Conservation (phyloP, 2,797 vertebrate genomes). For the Gadopsis bispinosus region DNA sequence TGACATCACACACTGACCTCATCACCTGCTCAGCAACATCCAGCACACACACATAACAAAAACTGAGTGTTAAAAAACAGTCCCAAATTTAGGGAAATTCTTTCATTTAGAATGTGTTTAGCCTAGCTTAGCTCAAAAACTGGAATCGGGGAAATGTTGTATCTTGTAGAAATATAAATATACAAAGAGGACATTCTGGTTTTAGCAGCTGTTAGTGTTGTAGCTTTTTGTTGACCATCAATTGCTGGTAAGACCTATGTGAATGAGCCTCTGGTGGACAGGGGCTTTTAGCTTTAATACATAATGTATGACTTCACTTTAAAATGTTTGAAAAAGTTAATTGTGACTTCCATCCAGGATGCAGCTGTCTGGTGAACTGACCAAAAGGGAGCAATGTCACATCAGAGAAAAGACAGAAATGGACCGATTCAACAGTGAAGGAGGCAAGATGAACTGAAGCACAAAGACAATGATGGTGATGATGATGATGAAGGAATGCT, state of each 20-base stretch:
- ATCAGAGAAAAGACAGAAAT: not conserved
- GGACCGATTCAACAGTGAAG: not conserved
- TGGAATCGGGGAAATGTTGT: not conserved
- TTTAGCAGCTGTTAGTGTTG: not conserved
- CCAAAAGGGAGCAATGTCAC: not conserved
- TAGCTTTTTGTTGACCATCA: not conserved
- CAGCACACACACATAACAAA: not conserved
- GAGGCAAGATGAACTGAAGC: slow-evolving; percentile 2
- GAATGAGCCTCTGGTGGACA: not conserved
- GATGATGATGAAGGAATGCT: slow-evolving; percentile 25
- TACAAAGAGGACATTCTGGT: not conserved
- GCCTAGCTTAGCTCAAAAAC: slow-evolving; percentile 29
- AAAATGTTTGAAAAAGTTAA: not conserved
- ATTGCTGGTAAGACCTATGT: not conserved
- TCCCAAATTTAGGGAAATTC: not conserved
- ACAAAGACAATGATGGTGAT: slow-evolving; percentile 8
- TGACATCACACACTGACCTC: slow-evolving; percentile 21
- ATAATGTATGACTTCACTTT: not conserved
- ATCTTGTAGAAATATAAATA: not conserved
- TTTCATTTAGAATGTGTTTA: not conserved
- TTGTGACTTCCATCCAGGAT: not conserved
- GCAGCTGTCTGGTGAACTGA: not conserved
- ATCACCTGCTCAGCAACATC: slow-evolving; percentile 32
- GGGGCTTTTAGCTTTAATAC: not conserved
- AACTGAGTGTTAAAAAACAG: not conserved